Evolutionary conservation across 2,888 invertebrate species (phyloP).

Genomic region (Morinoia aosen): DNA sequence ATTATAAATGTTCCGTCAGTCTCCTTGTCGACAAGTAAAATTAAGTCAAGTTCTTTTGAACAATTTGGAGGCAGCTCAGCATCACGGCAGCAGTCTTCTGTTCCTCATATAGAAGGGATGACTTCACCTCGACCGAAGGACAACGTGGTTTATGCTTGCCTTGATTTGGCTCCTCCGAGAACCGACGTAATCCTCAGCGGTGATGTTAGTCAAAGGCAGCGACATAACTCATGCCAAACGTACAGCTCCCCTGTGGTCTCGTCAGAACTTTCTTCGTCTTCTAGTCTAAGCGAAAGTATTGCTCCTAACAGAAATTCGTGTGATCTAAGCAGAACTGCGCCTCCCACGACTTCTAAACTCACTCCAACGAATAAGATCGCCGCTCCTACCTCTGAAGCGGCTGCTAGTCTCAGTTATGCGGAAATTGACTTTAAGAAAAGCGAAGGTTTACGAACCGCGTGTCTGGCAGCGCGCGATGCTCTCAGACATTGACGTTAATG

Average conservation of each 20-base stretch:
- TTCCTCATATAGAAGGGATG: not conserved
- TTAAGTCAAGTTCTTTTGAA: slow-evolving; percentile 8
- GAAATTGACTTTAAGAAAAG: slow-evolving; percentile 67
- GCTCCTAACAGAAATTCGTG: not conserved
- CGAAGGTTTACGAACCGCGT: slow-evolving; percentile 65
- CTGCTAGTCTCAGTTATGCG: slow-evolving; percentile 63
- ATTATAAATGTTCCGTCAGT: slow-evolving; percentile 35
- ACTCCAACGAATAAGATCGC: slow-evolving; percentile 40
- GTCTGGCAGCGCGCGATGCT: slow-evolving; percentile 58
- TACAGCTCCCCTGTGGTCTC: slow-evolving; percentile 5
- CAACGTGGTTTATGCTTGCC: slow-evolving; percentile 15
- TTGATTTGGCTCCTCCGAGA: slow-evolving; percentile 19
- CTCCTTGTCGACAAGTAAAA: not conserved
- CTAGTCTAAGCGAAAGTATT: slow-evolving; percentile 27
- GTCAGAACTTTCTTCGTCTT: slow-evolving; percentile 6
- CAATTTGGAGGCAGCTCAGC: slow-evolving; percentile 27
- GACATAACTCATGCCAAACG: not conserved
- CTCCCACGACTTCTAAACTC: slow-evolving; percentile 64
- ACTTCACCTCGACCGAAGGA: slow-evolving; percentile 7
- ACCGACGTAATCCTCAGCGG: not conserved
- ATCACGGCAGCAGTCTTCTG: not conserved
- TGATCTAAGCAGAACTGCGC: not conserved
- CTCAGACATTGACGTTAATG: slow-evolving; percentile 63
- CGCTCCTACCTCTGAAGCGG: slow-evolving; percentile 57
- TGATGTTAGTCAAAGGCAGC: not conserved